Base-by-base conservation (phyloP, 2,113 vertebrate genomes). In the Oreochromis spilurus region DNA sequence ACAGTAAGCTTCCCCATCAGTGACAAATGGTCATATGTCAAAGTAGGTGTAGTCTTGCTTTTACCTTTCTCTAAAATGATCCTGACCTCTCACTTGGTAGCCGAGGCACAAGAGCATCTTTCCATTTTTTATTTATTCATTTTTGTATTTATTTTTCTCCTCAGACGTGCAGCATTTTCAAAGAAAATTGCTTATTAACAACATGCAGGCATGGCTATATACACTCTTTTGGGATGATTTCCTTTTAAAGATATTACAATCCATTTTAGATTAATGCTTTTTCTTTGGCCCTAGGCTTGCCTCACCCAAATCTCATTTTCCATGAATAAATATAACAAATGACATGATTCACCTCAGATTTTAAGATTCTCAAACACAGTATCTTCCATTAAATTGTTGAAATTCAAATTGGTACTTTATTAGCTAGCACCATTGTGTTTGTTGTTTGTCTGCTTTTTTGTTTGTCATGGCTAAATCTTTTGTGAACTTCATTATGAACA, bases 51-150 rank as follows among this genome's bases (percentile, higher is more conserved):
- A 26, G 2, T 57, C 62, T 53, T 31, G 13, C n/a, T 10, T 53
- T 57, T 83, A 29, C 17, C 21, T 53, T 83, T 31, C 82, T 81
- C 45, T 40, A 82, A 43, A n/a, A 9, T 77, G 79, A 90, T 83
- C 87, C 88, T 92, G 82, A 21, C 86, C 31, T 87, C 78, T 88
- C 53, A 70, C 72, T 92, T 82, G 79, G 34, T 34, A 57, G 12
- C 16, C 43, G 62, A 90, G 17, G 9, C 54, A 21, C 31, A 43
- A 54, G 6, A 70, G 21, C 82, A 75, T 79, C 16, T 36, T 60
- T 21, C 31, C n/a, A 19, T 29, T 17, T 75, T 1, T 14, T 40
- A 67, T 75, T 48, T 48, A 75, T 48, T 0, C 9, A 11, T 2
- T 67, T 54, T 8, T 67, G 34, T 13, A 36, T 67, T 36, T 13